Base-by-base conservation (phyloP, 2,113 vertebrate species). In the Austrofundulus limnaeus region DNA sequence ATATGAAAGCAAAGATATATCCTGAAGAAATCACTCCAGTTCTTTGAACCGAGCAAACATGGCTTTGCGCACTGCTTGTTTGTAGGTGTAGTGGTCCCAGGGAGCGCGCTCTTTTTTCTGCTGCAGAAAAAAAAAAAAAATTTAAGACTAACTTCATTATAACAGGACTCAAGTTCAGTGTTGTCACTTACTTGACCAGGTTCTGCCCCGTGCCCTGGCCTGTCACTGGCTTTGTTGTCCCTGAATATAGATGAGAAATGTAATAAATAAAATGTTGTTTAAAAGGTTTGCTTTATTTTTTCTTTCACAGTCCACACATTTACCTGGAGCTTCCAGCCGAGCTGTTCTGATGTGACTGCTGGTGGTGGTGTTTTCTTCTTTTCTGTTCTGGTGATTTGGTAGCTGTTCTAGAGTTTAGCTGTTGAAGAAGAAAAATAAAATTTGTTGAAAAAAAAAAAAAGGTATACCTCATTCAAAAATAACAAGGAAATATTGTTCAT, bases 31-130 rank as follows among this genome's bases (percentile, higher is more conserved):
- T 95, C 92, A 98, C 83, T 98, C 95, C 0, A 98, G 94, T 66
- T 98, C 96, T 85, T 98, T 98, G 43, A 96, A 98, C 60, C 95
- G 94, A 66, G 96, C 96, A 83, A 98, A 98, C 96, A 98, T 98
- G 74, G 97, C 96, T 78, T 96, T 96, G 54, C 96, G 91, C 46
- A 98, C 96, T 0, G 96, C 96, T 0, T 98, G 95, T 2, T 96
- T 94, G 87, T 98, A 98, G 3, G 95, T 95, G 81, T 93, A 92
- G 0, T 92, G 92, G 72, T 92, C 77, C 77, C 95, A 96, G 58
- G 91, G 85, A 1, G 84, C 92, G 6, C 92, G 84, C 17, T 95
- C 94, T 64, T 91, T 95, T 87, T 93, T 94, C 70, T 89, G 93
- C 88, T 94, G 94, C 70, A 78, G 53, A n/a, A 90, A 85, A 64